Evolutionary conservation across 2,797 vertebrate genomes (phyloP), one percentile per base, ranked within the genome.

Genomic region (Syncerus caffer): DNA sequence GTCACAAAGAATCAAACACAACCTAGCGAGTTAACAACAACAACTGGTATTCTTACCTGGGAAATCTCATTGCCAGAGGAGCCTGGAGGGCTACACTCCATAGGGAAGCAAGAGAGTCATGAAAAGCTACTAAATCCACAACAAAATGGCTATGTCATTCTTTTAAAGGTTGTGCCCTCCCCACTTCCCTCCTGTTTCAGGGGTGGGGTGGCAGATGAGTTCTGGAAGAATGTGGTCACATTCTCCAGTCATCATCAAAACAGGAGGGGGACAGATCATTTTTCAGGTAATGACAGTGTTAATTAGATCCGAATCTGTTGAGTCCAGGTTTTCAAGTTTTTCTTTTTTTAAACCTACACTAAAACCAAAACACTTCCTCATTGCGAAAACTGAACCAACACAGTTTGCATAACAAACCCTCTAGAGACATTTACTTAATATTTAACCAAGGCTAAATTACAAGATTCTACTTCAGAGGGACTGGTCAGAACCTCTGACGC

Each of bases 361-460:
- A 79, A 94, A 96, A 60, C 31, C 45, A 47, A 94, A 82, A 58
- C 50, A 89, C 67, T 64, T 95, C 84, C 67, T 96, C 53, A 71
- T 23, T 95, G 87, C 89, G 76, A 93, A 96, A 96, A 97, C 88
- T 57, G 27, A 93, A 90, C 89, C 80, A 90, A 82, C 83, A 55
- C 57, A 62, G 64, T 76, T 90, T 96, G 76, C 71, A 50, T 58
- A 95, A 86, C 90, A 96, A 79, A n/a, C 89, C 58, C 83, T 64
- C 67, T 51, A 50, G 83, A 95, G 95, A 79, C 86, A 82, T 34
- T 92, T 62, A 90, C 95, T 98, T 98, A 98, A 98, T 98, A 92
- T 98, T 98, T 98, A 98, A 98, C 98, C 96, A 95, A 93, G 89
- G 84, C 95, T 97, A 97, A 97, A 98, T 98, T 95, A 97, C 93